phyloP scores from a whole-genome alignment of 2,113 vertebrate genomes.

The Equus quagga region DNA sequence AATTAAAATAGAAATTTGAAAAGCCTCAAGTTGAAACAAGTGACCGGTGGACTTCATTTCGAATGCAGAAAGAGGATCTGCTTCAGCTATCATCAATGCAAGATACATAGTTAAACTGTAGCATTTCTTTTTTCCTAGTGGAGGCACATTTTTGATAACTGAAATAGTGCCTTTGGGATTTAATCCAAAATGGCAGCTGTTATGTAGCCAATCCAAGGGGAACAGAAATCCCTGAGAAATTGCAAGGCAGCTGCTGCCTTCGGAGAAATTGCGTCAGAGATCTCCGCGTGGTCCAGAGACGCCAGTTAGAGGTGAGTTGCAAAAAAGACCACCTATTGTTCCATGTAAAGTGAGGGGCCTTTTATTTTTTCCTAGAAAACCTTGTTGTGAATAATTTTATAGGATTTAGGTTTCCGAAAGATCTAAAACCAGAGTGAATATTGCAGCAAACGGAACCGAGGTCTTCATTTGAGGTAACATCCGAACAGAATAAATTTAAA shows the following conservation, averaged over 20 bases:
- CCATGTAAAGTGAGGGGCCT: background rate
- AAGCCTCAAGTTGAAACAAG: conserved; percentile 56
- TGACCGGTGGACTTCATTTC: conserved; percentile 56
- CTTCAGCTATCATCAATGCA: conserved; percentile 13
- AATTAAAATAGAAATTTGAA: conserved; percentile 73
- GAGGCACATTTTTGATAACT: conserved; percentile 40
- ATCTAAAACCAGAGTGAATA: conserved; percentile 51
- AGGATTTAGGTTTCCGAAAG: conserved; percentile 50
- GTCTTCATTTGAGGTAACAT: background rate
- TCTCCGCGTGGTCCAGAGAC: background rate
- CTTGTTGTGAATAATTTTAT: conserved; percentile 50
- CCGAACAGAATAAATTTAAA: background rate
- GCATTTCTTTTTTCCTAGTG: conserved; percentile 1
- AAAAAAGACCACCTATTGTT: conserved; percentile 3
- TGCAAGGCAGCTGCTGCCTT: background rate
- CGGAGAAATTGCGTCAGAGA: background rate
- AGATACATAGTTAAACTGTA: background rate
- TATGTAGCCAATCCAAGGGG: background rate
- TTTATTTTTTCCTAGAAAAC: conserved; percentile 27
- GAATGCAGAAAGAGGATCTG: conserved; percentile 52
- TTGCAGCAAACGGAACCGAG: conserved; percentile 43
- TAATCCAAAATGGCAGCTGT: conserved; percentile 38
- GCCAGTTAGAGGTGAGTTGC: background rate
- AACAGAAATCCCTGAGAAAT: background rate
- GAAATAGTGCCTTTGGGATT: background rate